Percentiles rank a stretch among this genome's conserved stretches.
Evolutionary conservation across 2,113 vertebrate genomes (phyloP).

Genomic region (Myrmecophaga tridactyla): DNA sequence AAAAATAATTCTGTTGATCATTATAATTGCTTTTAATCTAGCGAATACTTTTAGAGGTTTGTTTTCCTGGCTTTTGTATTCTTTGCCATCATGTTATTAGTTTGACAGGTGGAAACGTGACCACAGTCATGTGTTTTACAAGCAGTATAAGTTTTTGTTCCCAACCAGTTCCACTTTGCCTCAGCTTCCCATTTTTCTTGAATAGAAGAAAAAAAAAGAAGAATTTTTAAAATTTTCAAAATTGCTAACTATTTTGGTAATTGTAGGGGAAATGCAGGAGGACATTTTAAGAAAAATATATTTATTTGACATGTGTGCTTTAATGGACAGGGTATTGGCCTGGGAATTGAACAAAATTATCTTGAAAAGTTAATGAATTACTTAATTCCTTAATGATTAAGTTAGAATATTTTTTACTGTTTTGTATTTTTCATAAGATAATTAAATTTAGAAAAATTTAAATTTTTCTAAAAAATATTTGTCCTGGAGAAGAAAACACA

Average conservation of each 20-base stretch:
- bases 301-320: constrained; percentile 1
- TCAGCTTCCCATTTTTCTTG: neutral
- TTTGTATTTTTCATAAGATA: constrained; percentile 1
- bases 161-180: neutral
- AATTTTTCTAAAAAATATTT: constrained; percentile 24
- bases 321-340: neutral
- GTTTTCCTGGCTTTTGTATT: neutral
- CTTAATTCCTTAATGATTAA: constrained; percentile 39
- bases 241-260: constrained; percentile 31
- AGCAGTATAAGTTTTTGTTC: neutral
- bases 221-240: constrained; percentile 34
- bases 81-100: neutral
- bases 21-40: neutral
- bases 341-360: neutral
- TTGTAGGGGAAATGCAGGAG: neutral
- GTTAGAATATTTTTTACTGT: constrained; percentile 3
- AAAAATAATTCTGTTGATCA: neutral
- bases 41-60: neutral
- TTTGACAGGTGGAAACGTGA: neutral
- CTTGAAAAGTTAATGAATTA: constrained; percentile 13
- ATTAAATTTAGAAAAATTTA: too few species aligned
- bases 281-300: constrained; percentile 8
- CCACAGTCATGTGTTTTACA: neutral
- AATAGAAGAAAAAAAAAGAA: neutral
- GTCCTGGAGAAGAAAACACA: neutral